phyloP scores from a whole-genome alignment of 2,113 vertebrate species.

The Ciconia stormi region DNA sequence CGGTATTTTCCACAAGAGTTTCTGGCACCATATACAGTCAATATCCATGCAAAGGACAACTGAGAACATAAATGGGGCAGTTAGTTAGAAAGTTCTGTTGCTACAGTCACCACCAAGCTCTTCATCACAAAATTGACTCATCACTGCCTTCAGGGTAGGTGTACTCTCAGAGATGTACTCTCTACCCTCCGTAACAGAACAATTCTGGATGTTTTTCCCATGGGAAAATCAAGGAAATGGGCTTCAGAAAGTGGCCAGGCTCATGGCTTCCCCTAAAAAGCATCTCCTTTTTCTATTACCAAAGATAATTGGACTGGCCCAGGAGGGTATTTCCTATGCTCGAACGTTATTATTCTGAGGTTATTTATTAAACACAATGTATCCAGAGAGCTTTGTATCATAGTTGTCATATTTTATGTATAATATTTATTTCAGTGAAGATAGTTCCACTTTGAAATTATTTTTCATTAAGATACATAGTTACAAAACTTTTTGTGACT shows the following conservation, averaged over 20 bases:
- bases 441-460: neutral
- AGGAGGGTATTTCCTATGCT: neutral
- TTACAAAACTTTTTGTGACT: neutral
- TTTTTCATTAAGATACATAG: neutral
- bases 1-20: neutral
- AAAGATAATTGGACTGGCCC: neutral
- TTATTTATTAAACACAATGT: neutral
- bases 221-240: neutral
- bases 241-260: neutral
- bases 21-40: neutral
- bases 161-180: neutral
- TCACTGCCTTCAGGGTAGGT: neutral
- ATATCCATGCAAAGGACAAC: neutral
- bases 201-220: neutral
- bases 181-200: fast-evolving
- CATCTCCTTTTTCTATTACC: neutral
- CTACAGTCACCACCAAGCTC: neutral
- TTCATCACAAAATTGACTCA: neutral
- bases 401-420: neutral
- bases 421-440: neutral
- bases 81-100: neutral
- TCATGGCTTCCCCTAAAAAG: neutral
- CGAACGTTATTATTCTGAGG: neutral
- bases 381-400: neutral
- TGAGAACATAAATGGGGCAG: neutral